Evolutionary conservation across 2,113 vertebrate genomes (phyloP).

Genomic region (Lates calcarifer): DNA sequence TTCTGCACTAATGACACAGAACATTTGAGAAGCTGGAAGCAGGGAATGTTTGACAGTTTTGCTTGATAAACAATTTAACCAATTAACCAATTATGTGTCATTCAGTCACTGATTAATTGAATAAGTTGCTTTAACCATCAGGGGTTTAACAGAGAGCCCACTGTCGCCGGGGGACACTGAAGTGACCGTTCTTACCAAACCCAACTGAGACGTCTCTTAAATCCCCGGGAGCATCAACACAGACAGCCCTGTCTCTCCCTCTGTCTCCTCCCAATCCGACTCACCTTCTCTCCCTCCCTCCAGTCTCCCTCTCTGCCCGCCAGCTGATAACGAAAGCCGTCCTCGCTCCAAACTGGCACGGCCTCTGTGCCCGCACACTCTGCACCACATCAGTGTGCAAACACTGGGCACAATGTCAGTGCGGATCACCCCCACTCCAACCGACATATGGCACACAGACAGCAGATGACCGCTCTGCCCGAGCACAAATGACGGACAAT

Average conservation of each 20-base stretch:
- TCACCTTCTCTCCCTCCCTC: not conserved
- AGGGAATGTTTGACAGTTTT: not conserved
- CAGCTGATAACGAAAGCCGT: slow-evolving; percentile 44
- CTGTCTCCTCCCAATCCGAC: not conserved
- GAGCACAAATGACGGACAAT: not conserved
- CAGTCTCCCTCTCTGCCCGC: not conserved
- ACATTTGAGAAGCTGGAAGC: not conserved
- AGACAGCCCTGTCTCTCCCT: not conserved
- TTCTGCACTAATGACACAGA: not conserved
- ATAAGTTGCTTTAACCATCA: not conserved
- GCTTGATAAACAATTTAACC: not conserved
- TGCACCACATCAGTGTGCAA: slow-evolving; percentile 48
- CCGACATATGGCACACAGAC: slow-evolving; percentile 49
- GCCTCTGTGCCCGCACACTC: slow-evolving; percentile 21
- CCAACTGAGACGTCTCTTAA: not conserved
- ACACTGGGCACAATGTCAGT: slow-evolving; percentile 57
- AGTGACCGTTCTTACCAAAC: slow-evolving; percentile 1
- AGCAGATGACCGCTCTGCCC: slow-evolving; percentile 22
- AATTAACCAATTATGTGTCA: not conserved
- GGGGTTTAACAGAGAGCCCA: not conserved
- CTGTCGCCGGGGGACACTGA: not conserved
- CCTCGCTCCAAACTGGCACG: slow-evolving; percentile 39
- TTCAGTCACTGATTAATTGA: not conserved
- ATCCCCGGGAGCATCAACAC: slow-evolving; percentile 1
- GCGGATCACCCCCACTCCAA: slow-evolving; percentile 33